These are phyloP conservation scores for Calameuta idolon DNA, from an alignment of 2,888 invertebrate genomes.

Conservation along the genomic window DNA sequence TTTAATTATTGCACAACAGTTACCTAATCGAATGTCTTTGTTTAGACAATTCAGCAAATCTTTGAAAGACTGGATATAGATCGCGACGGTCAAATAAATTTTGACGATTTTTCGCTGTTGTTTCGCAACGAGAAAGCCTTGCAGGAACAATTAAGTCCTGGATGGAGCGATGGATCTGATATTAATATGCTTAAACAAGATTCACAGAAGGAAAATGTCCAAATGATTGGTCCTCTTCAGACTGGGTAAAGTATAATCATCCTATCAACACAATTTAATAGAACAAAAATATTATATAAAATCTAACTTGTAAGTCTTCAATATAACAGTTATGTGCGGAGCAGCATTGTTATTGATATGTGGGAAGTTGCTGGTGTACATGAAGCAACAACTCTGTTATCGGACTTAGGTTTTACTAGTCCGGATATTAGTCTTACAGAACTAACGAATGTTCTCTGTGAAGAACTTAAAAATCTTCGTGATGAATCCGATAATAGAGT, in stretches of 20 bases:
- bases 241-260: slow-evolving; percentile 34
- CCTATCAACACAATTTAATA: slow-evolving; percentile 5
- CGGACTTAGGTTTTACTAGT: slow-evolving; percentile 76
- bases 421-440: slow-evolving; percentile 73
- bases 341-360: slow-evolving; percentile 72
- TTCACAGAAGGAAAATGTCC: slow-evolving; percentile 37
- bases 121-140: slow-evolving; percentile 69
- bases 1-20: not conserved
- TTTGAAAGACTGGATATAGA: slow-evolving; percentile 76
- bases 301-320: not conserved
- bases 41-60: slow-evolving; percentile 71
- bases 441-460: slow-evolving; percentile 77
- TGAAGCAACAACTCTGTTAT: slow-evolving; percentile 74
- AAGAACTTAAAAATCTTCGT: slow-evolving; percentile 71
- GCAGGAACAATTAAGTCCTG: slow-evolving; percentile 42
- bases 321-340: slow-evolving; percentile 38
- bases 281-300: slow-evolving; percentile 2
- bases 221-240: slow-evolving; percentile 45
- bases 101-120: slow-evolving; percentile 75
- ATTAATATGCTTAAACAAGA: slow-evolving; percentile 44
- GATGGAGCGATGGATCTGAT: slow-evolving; percentile 44
- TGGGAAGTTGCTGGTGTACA: slow-evolving; percentile 80
- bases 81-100: slow-evolving; percentile 74
- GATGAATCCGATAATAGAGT: slow-evolving; percentile 61
- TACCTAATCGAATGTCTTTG: slow-evolving; percentile 1